Evolutionary conservation across 2,113 vertebrate genomes (phyloP).

Genomic region (Boulengeromyrus knoepffleri): DNA sequence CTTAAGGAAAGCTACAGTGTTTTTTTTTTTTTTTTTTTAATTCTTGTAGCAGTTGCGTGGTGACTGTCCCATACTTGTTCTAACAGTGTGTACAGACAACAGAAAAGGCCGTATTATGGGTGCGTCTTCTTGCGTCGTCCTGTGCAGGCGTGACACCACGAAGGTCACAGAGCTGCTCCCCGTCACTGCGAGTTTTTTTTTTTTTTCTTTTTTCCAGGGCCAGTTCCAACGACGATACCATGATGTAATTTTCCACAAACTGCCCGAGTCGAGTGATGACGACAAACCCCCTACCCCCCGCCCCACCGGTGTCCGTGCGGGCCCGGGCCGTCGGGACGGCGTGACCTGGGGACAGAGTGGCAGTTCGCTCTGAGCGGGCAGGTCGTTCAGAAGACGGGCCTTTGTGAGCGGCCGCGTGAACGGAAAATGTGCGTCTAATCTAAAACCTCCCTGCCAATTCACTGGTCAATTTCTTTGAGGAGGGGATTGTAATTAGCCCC

Average conservation of each 20-base stretch:
- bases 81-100: constrained; percentile 56
- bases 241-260: constrained; percentile 3
- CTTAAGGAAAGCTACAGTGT: constrained; percentile 27
- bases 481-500: constrained; percentile 62
- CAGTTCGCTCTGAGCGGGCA: neutral
- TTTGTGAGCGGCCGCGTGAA: constrained; percentile 33
- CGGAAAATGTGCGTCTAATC: constrained; percentile 43
- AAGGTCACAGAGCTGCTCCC: constrained; percentile 42
- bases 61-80: constrained; percentile 35
- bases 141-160: constrained; percentile 48
- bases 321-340: neutral
- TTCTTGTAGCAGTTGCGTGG: constrained; percentile 35
- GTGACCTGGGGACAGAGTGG: neutral
- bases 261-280: neutral
- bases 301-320: neutral
- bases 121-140: constrained; percentile 37
- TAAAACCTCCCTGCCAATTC: constrained; percentile 48
- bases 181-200: constrained; percentile 13
- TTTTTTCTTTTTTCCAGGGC: constrained; percentile 40
- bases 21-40: neutral
- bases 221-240: constrained; percentile 31
- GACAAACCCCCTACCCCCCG: neutral
- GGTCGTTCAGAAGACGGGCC: constrained; percentile 10
- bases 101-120: constrained; percentile 49
- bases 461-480: constrained; percentile 51